Percentiles rank a stretch among this genome's conserved stretches.
Conservation (phyloP, 2,797 vertebrate genomes). For the Microcaecilia unicolor region DNA sequence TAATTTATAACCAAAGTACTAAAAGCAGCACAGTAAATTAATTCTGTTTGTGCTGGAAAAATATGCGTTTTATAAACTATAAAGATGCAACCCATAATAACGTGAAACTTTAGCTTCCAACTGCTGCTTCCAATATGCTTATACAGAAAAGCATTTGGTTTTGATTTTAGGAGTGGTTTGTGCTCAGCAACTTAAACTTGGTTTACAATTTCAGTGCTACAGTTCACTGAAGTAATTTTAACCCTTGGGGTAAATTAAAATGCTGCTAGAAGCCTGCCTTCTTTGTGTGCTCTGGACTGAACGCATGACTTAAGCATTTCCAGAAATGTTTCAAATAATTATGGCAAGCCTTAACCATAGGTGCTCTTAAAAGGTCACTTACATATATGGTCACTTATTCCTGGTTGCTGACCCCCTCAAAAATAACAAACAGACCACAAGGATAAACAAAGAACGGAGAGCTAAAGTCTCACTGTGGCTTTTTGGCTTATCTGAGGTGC, state of each 20-base stretch:
- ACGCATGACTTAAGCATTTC: constrained; percentile 29
- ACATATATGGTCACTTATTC: constrained; percentile 63
- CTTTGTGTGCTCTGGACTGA: constrained; percentile 27
- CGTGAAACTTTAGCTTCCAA: constrained; percentile 43
- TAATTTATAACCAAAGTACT: constrained; percentile 37
- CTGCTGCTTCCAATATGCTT: constrained; percentile 46
- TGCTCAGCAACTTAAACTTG: constrained; percentile 49
- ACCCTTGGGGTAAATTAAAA: constrained; percentile 26
- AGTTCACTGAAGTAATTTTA: constrained; percentile 23
- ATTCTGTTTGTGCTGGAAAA: constrained; percentile 18
- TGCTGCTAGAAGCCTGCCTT: constrained; percentile 34
- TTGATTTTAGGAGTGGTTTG: constrained; percentile 58
- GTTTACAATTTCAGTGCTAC: constrained; percentile 47
- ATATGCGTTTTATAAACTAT: constrained; percentile 26
- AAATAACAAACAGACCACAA: constrained; percentile 46
- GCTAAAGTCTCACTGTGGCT: no score
- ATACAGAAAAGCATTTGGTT: constrained; percentile 72
- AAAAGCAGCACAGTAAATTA: constrained; percentile 22
- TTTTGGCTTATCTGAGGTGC: no score
- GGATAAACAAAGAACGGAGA: no score
- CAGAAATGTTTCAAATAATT: constrained; percentile 12
- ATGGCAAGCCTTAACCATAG: constrained; percentile 26
- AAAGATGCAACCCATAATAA: constrained; percentile 53
- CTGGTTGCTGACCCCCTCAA: constrained; percentile 44
- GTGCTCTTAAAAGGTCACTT: constrained; percentile 56